Evolutionary conservation across 2,797 vertebrate genomes (phyloP).

Genomic region (Dromococcyx pavoninus): DNA sequence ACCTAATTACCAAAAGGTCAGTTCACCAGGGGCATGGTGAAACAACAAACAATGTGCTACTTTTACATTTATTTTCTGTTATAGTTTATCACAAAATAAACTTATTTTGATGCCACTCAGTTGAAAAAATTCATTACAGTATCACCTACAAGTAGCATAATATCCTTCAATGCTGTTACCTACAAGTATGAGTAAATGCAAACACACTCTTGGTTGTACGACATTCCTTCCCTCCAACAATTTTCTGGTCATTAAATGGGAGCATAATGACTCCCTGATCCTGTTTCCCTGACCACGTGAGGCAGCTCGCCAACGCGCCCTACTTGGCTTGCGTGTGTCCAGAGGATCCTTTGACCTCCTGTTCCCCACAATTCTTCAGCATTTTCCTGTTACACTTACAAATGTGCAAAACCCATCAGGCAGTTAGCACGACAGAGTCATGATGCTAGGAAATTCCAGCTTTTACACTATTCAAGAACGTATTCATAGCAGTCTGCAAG

Average conservation of each 20-base stretch:
- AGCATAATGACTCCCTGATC: neutral
- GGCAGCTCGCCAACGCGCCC: neutral
- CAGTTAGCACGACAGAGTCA: neutral
- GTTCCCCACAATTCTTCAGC: neutral
- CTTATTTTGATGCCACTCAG: neutral
- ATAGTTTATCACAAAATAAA: neutral
- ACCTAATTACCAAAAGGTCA: neutral
- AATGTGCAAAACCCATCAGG: neutral
- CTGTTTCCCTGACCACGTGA: neutral
- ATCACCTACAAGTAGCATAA: neutral
- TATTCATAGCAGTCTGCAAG: neutral
- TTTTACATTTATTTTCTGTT: neutral
- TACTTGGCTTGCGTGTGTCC: neutral
- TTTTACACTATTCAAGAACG: neutral
- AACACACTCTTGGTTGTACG: neutral
- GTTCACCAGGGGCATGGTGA: neutral
- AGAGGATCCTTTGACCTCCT: constrained; percentile 22
- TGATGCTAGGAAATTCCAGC: neutral
- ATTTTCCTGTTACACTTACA: neutral
- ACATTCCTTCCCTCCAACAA: neutral
- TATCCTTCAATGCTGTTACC: neutral
- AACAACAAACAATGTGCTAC: neutral
- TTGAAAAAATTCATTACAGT: neutral
- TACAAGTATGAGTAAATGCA: neutral
- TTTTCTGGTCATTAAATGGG: constrained; percentile 11